These are phyloP conservation scores for Seira musarum DNA, from an alignment of 2,888 invertebrate species.

Conservation along the genomic window DNA sequence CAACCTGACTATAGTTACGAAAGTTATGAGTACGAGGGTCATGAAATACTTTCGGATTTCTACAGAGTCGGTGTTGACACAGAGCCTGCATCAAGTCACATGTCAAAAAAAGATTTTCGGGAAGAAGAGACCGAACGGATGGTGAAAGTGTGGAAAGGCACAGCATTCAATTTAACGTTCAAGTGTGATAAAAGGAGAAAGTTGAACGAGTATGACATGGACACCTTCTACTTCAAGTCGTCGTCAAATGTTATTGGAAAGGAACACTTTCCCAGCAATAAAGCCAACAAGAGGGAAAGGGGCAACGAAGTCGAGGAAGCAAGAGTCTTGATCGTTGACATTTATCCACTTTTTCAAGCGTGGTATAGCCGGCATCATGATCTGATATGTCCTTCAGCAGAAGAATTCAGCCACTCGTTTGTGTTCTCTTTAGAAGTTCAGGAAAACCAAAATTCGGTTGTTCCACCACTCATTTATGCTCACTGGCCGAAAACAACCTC, in stretches of 20 bases:
- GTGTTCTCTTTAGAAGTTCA: slow-evolving; percentile 46
- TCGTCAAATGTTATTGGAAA: too few relatives aligned
- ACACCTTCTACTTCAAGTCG: too few relatives aligned
- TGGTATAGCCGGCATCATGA: slow-evolving; percentile 31
- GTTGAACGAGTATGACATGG: too few relatives aligned
- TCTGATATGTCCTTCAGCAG: slow-evolving; percentile 12
- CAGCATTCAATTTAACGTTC: slow-evolving; percentile 8
- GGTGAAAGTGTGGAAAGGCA: slow-evolving; percentile 49
- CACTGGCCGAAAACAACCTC: slow-evolving; percentile 15
- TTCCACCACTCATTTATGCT: slow-evolving; percentile 8
- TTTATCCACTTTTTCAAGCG: slow-evolving; percentile 36
- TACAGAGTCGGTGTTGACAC: background rate
- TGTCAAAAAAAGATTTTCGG: too few relatives aligned
- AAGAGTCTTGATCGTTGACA: slow-evolving; percentile 30
- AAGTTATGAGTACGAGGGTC: background rate
- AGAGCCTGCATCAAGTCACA: background rate
- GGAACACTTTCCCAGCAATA: too few relatives aligned
- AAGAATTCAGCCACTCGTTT: slow-evolving; percentile 35
- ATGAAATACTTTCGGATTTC: background rate
- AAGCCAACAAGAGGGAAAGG: too few relatives aligned
- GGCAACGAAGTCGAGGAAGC: too few relatives aligned
- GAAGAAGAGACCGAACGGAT: slow-evolving; percentile 3
- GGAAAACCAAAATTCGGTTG: background rate
- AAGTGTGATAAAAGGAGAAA: slow-evolving; percentile 25
- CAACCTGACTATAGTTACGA: background rate